Base-by-base conservation (phyloP, 2,888 invertebrate genomes). In the Drosophila melanosoma region DNA sequence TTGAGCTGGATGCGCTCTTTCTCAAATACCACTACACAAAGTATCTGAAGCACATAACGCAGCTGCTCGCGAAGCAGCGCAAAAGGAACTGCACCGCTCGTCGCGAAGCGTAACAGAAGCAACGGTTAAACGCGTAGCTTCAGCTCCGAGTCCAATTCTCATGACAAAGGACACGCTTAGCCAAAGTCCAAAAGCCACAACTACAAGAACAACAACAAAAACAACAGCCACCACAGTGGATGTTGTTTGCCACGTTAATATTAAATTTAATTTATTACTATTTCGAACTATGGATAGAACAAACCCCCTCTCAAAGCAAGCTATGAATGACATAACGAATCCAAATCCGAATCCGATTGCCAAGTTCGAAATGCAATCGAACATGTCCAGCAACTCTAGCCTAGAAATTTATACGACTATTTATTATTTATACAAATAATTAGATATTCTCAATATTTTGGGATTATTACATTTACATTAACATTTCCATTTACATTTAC, bases 1-100 rank as follows among this genome's bases (percentile, higher is more conserved):
- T 61, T 4, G n/a, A 60, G 2, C 38, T 88, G 53, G 92, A 92
- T 60, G 75, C 85, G 3, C 74, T 83, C 48, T 91, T 90, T 53
- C 75, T 83, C 3, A 91, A 92, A 59, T 76, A 74, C 23, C 74
- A 83, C 15, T 92, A 88, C 51, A 62, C 78, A 0, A 42, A 69
- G 62, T 91, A 82, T 53, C 23, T 91, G 49, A 81, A 80, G 45
- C 74, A 81, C 5, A 60, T 91, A 45, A 71, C 81, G 5, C 77
- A 83, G 64, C 51, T 84, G 26, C 63, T 91, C 58, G 64, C 74
- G 33, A 52, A 29, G 1, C 76, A 89, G 65, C 74, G 81, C 52
- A 45, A 73, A 35, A 35, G 15, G 65, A 20, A 40, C 29, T 71
- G 82, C 48, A n/a, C 17, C 11, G 26, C 17, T 29, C 20, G 33